A percentile compares a stretch with the other conserved stretches of the same genome.
Conservation (phyloP, 2,113 vertebrate species). For the Sapajus apella region DNA sequence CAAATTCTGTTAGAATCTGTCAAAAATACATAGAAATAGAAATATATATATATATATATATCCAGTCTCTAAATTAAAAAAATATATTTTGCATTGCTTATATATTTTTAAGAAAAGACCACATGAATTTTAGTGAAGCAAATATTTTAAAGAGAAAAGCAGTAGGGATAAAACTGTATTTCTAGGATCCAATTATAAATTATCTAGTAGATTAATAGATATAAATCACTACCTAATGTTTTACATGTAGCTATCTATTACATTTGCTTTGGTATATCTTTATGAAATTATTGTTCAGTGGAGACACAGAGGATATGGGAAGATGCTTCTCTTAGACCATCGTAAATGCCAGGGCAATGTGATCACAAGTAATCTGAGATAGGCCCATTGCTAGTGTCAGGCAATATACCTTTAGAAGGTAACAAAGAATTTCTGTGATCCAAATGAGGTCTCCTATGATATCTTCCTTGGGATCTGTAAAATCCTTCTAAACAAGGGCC, state of each 20-base stretch:
- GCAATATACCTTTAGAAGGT: background rate
- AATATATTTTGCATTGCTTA: background rate
- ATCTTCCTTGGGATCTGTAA: background rate
- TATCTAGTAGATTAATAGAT: background rate
- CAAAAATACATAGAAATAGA: background rate
- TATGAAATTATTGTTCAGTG: background rate
- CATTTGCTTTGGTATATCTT: background rate
- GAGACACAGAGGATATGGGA: background rate
- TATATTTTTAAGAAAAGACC: background rate
- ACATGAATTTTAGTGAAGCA: background rate
- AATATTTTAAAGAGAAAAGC: slow-evolving; percentile 21
- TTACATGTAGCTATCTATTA: background rate
- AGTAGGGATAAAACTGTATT: background rate
- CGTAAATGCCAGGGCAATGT: background rate
- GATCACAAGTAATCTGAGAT: background rate
- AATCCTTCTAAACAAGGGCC: background rate
- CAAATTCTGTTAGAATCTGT: background rate
- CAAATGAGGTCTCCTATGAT: background rate
- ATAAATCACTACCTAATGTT: background rate
- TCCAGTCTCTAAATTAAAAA: background rate
- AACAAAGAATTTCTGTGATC: background rate
- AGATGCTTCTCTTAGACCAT: background rate
- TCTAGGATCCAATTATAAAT: background rate
- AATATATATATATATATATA: background rate
- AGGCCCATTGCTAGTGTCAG: background rate